phyloP scores from a whole-genome alignment of 2,113 vertebrate genomes.

The Hyperopisus bebe region DNA sequence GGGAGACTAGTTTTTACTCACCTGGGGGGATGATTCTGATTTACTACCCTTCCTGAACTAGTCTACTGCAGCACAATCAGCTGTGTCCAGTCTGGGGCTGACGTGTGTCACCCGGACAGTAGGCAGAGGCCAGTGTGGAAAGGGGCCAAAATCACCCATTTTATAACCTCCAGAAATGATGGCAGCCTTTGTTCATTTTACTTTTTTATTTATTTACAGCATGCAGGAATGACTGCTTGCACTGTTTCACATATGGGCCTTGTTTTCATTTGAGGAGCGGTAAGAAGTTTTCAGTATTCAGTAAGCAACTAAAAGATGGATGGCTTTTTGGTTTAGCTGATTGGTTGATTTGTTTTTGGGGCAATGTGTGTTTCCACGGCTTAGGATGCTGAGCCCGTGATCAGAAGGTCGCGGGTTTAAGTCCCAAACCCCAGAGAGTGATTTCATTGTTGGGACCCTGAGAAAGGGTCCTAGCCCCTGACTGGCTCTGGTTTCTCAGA shows the following conservation, averaged over 20 bases:
- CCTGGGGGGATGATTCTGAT: slow-evolving; percentile 9
- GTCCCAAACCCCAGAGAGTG: background rate
- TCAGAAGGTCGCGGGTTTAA: background rate
- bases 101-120: background rate
- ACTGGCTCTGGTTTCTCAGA: background rate
- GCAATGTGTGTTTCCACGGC: background rate
- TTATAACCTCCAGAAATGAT: background rate
- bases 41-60: background rate
- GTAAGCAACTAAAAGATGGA: background rate
- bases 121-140: slow-evolving; percentile 1
- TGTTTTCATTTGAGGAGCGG: background rate
- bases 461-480: background rate
- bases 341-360: background rate
- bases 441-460: background rate
- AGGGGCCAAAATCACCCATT: slow-evolving; percentile 9
- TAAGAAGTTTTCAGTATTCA: background rate
- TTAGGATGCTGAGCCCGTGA: background rate
- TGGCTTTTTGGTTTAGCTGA: background rate
- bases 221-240: slow-evolving; percentile 41
- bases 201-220: slow-evolving; percentile 29
- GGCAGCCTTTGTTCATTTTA: background rate
- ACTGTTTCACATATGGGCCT: slow-evolving; percentile 17
- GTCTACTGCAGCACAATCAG: slow-evolving; percentile 11
- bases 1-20: slow-evolving; percentile 10
- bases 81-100: background rate